A percentile compares a stretch with the other conserved stretches of the same genome.
phyloP scores from a whole-genome alignment of 2,888 invertebrate genomes.

The Athalia circularis region DNA sequence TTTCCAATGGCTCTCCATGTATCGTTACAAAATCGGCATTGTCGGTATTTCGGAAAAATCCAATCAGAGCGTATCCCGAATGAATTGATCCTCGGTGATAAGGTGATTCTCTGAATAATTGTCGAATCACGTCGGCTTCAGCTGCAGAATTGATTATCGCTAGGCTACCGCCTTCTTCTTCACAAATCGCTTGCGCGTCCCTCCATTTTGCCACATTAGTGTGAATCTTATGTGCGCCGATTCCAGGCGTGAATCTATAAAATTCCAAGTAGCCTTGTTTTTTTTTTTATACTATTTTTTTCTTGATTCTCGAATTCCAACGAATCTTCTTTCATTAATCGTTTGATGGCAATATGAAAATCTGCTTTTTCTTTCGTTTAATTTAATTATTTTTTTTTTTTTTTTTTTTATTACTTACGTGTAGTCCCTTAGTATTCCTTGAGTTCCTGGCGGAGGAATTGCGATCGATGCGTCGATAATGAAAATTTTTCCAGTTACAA shows the following conservation, averaged over 20 bases:
- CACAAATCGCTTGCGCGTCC: neutral
- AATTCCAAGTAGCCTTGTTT: neutral
- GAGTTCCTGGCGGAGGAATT: no score
- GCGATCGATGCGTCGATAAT: no score
- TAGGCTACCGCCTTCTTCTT: conserved; percentile 21
- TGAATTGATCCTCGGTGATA: no score
- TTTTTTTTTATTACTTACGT: no score
- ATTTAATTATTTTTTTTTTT: no score
- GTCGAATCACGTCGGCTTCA: conserved; percentile 1
- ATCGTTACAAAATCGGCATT: conserved; percentile 21
- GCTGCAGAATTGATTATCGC: conserved; percentile 11
- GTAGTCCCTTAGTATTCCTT: no score
- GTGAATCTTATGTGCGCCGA: conserved; percentile 17
- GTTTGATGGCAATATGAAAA: no score
- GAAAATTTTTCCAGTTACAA: no score
- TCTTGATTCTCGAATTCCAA: neutral
- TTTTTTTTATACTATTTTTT: neutral
- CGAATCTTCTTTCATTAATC: neutral
- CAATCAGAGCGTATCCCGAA: neutral
- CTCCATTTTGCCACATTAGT: neutral
- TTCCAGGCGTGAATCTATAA: conserved; percentile 19
- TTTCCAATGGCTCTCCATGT: neutral
- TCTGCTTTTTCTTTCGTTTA: no score
- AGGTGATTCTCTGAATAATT: neutral
- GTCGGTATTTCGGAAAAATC: no score